Evolutionary conservation across 2,113 vertebrate genomes (phyloP), one percentile per base, ranked within the genome.

Genomic region (Thermophis baileyi): DNA sequence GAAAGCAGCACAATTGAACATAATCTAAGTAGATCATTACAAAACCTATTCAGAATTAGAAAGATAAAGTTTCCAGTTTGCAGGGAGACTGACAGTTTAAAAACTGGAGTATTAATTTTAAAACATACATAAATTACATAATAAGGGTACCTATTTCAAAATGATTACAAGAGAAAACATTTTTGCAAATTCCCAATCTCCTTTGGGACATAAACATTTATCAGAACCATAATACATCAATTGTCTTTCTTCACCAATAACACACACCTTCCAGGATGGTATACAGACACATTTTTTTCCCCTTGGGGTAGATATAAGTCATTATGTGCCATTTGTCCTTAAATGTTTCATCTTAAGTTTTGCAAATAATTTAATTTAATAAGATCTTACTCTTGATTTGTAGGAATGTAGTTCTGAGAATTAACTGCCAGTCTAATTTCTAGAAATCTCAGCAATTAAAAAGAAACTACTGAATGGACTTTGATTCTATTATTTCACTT

Each of bases 401-500:
- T 49, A 88, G 91, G 91, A 96, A 20, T 92, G 90, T 2, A 6
- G 9, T 86, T 95, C 92, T 93, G 91, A 96, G 93, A 92, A 96
- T 92, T 85, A 90, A 46, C 93, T 95, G 89, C 91, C 89, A 92
- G 4, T 46, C 90, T 96, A 96, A 96, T 95, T 96, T 91, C 93
- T 92, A 94, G 94, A 96, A 97, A 95, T 69, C 35, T 92, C 90
- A 97, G 95, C 92, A 97, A 92, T 81, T 81, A 81, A 94, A 93
- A 94, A 93, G 0, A 90, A 95, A 89, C 85, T 91, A 92, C 91
- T 96, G 74, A 89, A 92, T 95, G 95, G 96, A 95, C 93, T 95
- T 91, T 91, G 87, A 89, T 93, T 94, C 96, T 95, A 94, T 94
- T 86, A 95, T 97, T 95, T 97, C 96, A 95, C 96, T 94, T 95